phyloP scores from a whole-genome alignment of 2,888 invertebrate genomes.

The Automeris io region DNA sequence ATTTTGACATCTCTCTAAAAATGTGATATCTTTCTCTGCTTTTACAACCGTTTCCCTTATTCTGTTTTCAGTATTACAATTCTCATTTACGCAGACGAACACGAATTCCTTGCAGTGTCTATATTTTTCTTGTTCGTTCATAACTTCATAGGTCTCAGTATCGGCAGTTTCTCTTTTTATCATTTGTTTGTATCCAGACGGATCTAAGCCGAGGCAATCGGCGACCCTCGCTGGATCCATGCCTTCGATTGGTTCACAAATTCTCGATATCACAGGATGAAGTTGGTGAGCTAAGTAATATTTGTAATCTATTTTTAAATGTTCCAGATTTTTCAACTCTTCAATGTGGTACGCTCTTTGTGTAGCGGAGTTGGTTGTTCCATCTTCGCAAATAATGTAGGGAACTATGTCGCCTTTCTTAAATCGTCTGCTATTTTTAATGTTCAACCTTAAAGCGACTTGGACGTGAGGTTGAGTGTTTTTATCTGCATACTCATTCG shows the following conservation, averaged over 20 bases:
- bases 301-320: conserved; percentile 86
- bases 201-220: conserved; percentile 87
- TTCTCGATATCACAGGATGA: conserved; percentile 95
- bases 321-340: conserved; percentile 85
- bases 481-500: conserved; percentile 92
- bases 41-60: conserved; percentile 68
- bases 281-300: conserved; percentile 98
- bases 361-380: conserved; percentile 84
- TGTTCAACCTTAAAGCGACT: conserved; percentile 89
- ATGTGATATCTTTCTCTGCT: conserved; percentile 64
- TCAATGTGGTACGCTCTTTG: conserved; percentile 97
- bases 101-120: conserved; percentile 80
- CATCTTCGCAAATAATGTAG: conserved; percentile 96
- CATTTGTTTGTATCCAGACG: conserved; percentile 65
- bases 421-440: conserved; percentile 86
- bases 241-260: conserved; percentile 97
- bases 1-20: conserved; percentile 85
- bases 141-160: conserved; percentile 63
- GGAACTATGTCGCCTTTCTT: conserved; percentile 96
- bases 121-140: conserved; percentile 74
- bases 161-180: conserved; percentile 62
- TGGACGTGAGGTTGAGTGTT: conserved; percentile 91
- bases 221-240: conserved; percentile 94
- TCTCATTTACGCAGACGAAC: conserved; percentile 78
- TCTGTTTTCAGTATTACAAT: conserved; percentile 75